Base-by-base conservation (phyloP, 2,888 invertebrate genomes). In the Eupsilia transversa region DNA sequence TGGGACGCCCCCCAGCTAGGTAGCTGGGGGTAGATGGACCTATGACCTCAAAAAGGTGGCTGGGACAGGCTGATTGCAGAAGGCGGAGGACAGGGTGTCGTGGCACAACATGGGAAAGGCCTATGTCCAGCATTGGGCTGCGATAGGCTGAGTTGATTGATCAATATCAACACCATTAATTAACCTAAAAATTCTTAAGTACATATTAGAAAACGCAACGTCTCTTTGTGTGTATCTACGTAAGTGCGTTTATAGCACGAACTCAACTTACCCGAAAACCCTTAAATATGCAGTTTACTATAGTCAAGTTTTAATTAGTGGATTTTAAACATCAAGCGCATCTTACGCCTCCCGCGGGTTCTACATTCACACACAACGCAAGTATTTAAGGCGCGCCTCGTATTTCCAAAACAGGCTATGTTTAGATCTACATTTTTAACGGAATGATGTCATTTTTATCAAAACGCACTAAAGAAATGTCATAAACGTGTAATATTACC, bases 391-490 rank as follows among this genome's bases (percentile, higher is more conserved):
- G 81, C 30, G 86, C 17, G 81, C 61, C 79, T 70, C n/a, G 56
- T 49, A 74, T 60, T 57, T 72, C 69, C 61, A 70, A 78, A 76
- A 64, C 64, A 63, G 69, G 72, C 52, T 72, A 54, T 41, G 30
- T 59, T 65, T 27, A 46, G 61, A 73, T 59, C 67, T 70, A 76
- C 30, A 65, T 73, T 74, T 83, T 80, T 80, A 35, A 73, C 27
- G 10, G 30, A 77, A 74, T 86, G 85, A 85, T 86, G 84, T 85
- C 84, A 85, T 66, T 74, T 61, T 56, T 70, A 74, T 78, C 35
- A 72, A 30, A 65, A 54, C 27, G 46, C 52, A 73, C 33, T 41
- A 67, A 63, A 67, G 35, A 77, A 79, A 72, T 85, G 69, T 72
- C 82, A 82, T 78, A 77, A 79, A 81, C 9, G 23, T 67, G 27